Evolutionary conservation across 2,797 vertebrate species (phyloP).

Genomic region (Anguilla obscura): DNA sequence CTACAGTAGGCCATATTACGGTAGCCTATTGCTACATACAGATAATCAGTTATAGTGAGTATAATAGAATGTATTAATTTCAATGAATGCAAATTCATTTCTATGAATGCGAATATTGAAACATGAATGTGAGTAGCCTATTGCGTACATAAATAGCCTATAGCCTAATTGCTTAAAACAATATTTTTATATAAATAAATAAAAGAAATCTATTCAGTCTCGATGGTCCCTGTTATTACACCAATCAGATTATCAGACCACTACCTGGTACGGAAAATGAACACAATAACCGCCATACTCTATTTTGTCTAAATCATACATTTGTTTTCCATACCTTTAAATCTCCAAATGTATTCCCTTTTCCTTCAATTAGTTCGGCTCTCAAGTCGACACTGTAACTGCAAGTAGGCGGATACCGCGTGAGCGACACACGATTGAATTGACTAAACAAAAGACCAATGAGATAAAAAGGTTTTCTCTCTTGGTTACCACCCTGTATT

Average conservation of each 20-base stretch:
- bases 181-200: neutral
- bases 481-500: neutral
- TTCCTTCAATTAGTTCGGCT: neutral
- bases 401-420: conserved; percentile 9
- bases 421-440: neutral
- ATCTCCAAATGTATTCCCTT: conserved; percentile 6
- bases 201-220: neutral
- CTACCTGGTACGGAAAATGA: neutral
- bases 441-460: neutral
- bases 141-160: no score
- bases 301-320: neutral
- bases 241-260: neutral
- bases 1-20: neutral
- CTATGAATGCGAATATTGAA: neutral
- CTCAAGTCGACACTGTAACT: neutral
- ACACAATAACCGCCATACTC: neutral
- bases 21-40: neutral
- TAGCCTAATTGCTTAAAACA: no score
- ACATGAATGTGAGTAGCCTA: neutral
- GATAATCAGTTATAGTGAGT: no score
- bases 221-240: neutral
- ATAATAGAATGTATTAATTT: neutral
- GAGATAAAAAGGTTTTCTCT: neutral
- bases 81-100: neutral
- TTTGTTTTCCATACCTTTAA: conserved; percentile 23